phyloP scores from a whole-genome alignment of 2,888 invertebrate species.

The Craniophora ligustri region DNA sequence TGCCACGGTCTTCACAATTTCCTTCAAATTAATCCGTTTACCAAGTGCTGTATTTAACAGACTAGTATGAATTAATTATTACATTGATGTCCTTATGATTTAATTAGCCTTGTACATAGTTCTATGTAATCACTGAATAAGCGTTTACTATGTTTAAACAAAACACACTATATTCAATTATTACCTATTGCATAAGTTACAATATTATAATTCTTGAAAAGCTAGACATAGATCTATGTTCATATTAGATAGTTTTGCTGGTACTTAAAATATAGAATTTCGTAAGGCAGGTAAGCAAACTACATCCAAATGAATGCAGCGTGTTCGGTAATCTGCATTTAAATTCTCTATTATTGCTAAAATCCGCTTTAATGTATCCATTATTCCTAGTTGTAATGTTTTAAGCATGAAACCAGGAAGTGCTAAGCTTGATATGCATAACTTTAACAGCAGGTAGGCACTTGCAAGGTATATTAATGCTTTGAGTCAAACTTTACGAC shows the following conservation, averaged over 20 bases:
- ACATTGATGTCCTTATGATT: too few species aligned
- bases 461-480: slow-evolving; percentile 31
- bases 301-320: slow-evolving; percentile 29
- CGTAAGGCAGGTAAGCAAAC: slow-evolving; percentile 23
- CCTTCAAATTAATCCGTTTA: too few species aligned
- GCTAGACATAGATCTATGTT: too few species aligned
- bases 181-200: too few species aligned
- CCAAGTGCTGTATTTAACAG: too few species aligned
- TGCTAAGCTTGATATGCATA: slow-evolving; percentile 27
- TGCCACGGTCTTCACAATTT: too few species aligned
- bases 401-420: slow-evolving; percentile 40
- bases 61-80: too few species aligned
- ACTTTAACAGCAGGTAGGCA: slow-evolving; percentile 31
- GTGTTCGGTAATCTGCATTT: slow-evolving; percentile 29
- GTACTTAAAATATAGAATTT: slow-evolving; percentile 6
- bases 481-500: slow-evolving; percentile 34
- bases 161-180: too few species aligned
- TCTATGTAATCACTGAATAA: too few species aligned
- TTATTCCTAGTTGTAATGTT: slow-evolving; percentile 21
- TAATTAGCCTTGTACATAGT: too few species aligned
- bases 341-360: slow-evolving; percentile 21
- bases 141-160: too few species aligned
- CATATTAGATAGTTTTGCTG: slow-evolving; percentile 13
- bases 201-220: too few species aligned
- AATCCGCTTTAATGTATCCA: slow-evolving; percentile 30